Conservation (phyloP, 2,113 vertebrate species). For the Scortum barcoo region DNA sequence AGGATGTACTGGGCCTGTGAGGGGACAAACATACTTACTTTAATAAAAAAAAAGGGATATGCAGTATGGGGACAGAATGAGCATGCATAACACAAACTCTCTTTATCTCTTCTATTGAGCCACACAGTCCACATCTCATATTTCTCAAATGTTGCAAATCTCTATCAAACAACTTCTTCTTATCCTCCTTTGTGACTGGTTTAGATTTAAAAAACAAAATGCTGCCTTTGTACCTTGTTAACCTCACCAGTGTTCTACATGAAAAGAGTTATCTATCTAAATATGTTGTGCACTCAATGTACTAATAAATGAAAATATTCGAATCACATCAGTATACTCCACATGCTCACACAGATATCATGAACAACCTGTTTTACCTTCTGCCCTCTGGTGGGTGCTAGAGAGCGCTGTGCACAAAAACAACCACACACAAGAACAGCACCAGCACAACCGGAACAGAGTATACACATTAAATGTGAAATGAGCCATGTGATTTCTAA, state of each 20-base stretch:
- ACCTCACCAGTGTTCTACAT: neutral
- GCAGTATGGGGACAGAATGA: neutral
- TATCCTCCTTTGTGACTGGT: neutral
- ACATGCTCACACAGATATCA: neutral
- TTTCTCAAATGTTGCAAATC: neutral
- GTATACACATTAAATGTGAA: too few relatives aligned
- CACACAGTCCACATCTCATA: neutral
- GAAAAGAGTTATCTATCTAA: neutral
- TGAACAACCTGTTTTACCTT: neutral
- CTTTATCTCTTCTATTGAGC: neutral
- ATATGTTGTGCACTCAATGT: neutral
- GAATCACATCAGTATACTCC: neutral
- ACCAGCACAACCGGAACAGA: too few relatives aligned
- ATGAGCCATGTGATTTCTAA: neutral
- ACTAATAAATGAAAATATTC: neutral
- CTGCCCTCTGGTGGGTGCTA: neutral
- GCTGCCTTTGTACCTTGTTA: neutral
- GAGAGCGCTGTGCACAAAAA: neutral
- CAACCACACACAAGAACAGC: neutral
- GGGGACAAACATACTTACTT: neutral
- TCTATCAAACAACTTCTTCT: neutral
- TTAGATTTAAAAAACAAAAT: neutral
- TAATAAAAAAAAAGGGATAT: neutral
- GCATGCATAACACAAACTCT: neutral
- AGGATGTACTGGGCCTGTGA: slow-evolving; percentile 95